Evolutionary conservation across 2,797 vertebrate genomes (phyloP), one percentile per base, ranked within the genome.

Genomic region (Thunnus albacares): DNA sequence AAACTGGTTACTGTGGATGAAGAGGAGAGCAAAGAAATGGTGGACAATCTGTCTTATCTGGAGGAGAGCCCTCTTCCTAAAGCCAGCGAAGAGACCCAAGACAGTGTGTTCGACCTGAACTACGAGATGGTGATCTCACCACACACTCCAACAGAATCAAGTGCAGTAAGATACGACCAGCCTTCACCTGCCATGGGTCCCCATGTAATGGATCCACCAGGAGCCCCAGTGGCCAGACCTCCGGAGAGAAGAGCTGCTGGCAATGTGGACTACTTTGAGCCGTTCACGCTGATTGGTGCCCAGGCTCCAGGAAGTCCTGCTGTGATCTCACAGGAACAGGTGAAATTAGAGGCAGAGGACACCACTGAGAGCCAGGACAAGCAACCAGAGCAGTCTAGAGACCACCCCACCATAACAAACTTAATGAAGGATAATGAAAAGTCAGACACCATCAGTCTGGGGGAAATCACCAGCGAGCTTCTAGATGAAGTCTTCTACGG

Each of bases 231-330:
- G 79, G 82, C 82, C 43, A 90, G 81, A 71, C 82, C 75, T 83
- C 77, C 77, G 49, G 71, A 28, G 56, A 84, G 87, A 89, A 81
- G 55, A 81, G 69, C 79, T 17, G 45, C 77, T 3, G 77, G 81
- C 3, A 95, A 96, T 58, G 78, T 94, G 68, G 98, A 99, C 92
- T 98, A 98, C 93, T 97, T 98, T 93, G 97, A 98, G 91, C 96
- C 97, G 38, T 97, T 97, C 51, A 94, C 94, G 2, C 88, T 97
- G 85, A 90, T 97, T 88, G 97, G 98, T 80, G 96, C 83, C 5
- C 88, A 95, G 70, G 94, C 96, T 52, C 93, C 95, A 41, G 80
- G 93, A 76, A 90, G 62, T 82, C 86, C 92, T 81, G 75, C 92
- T 84, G 90, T 94, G 82, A 75, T 14, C 49, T 9, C 63, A 58